phyloP scores from a whole-genome alignment of 2,888 invertebrate genomes.

The Onchidella celtica region DNA sequence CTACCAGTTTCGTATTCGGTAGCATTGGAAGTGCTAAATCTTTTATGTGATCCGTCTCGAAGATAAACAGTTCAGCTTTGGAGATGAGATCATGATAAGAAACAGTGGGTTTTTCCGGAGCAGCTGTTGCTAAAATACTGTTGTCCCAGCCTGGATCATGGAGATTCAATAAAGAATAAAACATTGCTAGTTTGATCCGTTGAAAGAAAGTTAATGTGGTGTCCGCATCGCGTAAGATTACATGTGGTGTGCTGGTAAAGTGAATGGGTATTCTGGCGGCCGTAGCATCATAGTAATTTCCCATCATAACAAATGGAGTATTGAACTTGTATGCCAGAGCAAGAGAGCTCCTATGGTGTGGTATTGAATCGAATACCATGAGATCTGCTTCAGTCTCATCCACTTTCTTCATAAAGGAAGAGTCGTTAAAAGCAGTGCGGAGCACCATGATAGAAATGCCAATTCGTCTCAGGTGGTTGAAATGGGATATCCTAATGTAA shows the following conservation, averaged over 20 bases:
- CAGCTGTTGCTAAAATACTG: slow-evolving; percentile 30
- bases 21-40: slow-evolving; percentile 49
- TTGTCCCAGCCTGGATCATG: background rate
- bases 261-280: slow-evolving; percentile 34
- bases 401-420: background rate
- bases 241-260: slow-evolving; percentile 20
- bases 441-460: no score
- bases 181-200: slow-evolving; percentile 1
- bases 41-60: slow-evolving; percentile 56
- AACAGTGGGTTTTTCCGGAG: slow-evolving; percentile 44
- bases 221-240: background rate
- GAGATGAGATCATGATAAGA: background rate
- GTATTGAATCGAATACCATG: slow-evolving; percentile 37
- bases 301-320: slow-evolving; percentile 37
- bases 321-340: slow-evolving; percentile 30
- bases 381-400: slow-evolving; percentile 34
- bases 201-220: slow-evolving; percentile 15
- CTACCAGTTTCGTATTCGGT: slow-evolving; percentile 55
- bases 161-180: background rate
- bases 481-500: background rate
- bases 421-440: background rate
- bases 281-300: slow-evolving; percentile 18
- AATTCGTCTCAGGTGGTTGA: no score
- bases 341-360: background rate
- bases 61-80: slow-evolving; percentile 49